phyloP scores from a whole-genome alignment of 2,797 vertebrate genomes.

The Otolemur crassicaudatus region DNA sequence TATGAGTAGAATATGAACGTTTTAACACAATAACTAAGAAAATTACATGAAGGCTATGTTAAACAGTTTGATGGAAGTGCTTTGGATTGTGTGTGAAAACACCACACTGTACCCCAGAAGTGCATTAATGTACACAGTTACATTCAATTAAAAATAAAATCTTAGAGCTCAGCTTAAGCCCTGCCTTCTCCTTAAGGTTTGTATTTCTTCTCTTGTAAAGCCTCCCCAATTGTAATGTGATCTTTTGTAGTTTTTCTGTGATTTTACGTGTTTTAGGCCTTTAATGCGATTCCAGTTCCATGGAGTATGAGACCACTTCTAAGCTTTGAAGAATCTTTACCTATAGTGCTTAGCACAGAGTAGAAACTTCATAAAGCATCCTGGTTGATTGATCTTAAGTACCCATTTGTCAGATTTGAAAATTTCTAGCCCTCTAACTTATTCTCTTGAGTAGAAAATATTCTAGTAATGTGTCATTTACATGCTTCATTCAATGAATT shows the following conservation, averaged over 20 bases:
- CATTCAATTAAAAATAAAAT: too few relatives aligned
- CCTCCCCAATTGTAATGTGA: neutral
- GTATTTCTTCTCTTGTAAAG: neutral
- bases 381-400: neutral
- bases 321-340: neutral
- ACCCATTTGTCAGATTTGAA: neutral
- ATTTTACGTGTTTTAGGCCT: slow-evolving; percentile 17
- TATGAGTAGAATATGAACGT: too few relatives aligned
- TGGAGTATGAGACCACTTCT: neutral
- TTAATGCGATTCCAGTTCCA: neutral
- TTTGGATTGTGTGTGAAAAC: too few relatives aligned
- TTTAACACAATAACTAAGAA: too few relatives aligned
- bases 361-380: slow-evolving; percentile 22
- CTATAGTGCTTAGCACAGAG: neutral
- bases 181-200: neutral
- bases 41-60: too few relatives aligned
- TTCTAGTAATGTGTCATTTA: slow-evolving; percentile 13
- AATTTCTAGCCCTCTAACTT: slow-evolving; percentile 24
- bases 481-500: slow-evolving; percentile 51
- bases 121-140: too few relatives aligned
- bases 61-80: too few relatives aligned
- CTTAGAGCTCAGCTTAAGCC: neutral
- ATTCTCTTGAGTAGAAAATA: slow-evolving; percentile 1
- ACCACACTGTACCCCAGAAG: too few relatives aligned
- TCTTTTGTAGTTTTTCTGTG: neutral